These are phyloP conservation scores for Drosophila anomelani DNA, from an alignment of 2,888 invertebrate species.

Conservation along the genomic window DNA sequence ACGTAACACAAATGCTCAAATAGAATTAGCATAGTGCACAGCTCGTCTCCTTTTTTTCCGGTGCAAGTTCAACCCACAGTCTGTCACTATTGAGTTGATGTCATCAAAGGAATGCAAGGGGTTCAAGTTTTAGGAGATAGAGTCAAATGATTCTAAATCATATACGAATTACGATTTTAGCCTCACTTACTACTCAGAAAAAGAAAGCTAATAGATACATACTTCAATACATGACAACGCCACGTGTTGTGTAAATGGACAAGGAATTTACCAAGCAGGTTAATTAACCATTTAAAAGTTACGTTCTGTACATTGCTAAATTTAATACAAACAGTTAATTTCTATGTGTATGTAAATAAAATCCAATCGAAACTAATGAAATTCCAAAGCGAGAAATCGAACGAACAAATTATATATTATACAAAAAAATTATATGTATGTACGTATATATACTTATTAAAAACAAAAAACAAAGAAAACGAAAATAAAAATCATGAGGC, in stretches of 20 bases:
- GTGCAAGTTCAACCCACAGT: constrained; percentile 6
- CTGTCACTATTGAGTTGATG: constrained; percentile 33
- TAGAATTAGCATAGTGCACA: constrained; percentile 14
- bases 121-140: constrained; percentile 38
- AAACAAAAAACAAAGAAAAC: constrained; percentile 38
- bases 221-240: constrained; percentile 40
- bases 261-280: constrained; percentile 51
- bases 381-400: constrained; percentile 44
- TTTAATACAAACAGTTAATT: constrained; percentile 39
- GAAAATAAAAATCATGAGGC: constrained; percentile 55
- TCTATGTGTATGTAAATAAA: constrained; percentile 57
- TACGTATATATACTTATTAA: constrained; percentile 64
- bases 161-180: constrained; percentile 64
- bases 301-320: constrained; percentile 59
- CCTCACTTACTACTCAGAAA: constrained; percentile 27
- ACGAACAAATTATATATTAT: constrained; percentile 59
- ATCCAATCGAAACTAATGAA: constrained; percentile 34
- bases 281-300: constrained; percentile 37
- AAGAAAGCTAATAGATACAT: constrained; percentile 37
- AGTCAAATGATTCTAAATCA: constrained; percentile 66
- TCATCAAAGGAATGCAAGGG: constrained; percentile 5
- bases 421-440: constrained; percentile 52
- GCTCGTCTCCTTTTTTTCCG: background rate
- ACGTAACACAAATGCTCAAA: constrained; percentile 33
- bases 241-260: constrained; percentile 36